These are phyloP conservation scores for Hydrozoanthus gracilis DNA, from an alignment of 92 coral and sea anemone genomes.

Conservation along the genomic window DNA sequence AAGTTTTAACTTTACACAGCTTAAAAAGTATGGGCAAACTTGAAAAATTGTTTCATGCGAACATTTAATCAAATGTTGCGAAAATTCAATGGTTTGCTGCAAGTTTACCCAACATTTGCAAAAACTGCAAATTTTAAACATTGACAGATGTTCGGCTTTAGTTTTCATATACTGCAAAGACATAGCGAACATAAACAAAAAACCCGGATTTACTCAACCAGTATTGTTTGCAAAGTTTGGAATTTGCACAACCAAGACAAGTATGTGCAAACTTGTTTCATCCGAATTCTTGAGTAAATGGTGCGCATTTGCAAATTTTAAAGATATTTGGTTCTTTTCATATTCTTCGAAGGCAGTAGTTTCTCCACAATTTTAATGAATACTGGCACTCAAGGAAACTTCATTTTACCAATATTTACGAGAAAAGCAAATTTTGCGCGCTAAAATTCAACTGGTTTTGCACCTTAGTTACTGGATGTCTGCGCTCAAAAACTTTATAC, in stretches of 20 bases:
- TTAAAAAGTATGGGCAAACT: no score
- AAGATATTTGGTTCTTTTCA: conserved; percentile 19
- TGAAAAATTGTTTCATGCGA: no score
- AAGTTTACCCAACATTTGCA: no score
- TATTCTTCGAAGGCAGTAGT: conserved; percentile 18
- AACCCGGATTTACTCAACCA: not conserved
- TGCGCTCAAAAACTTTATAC: not conserved
- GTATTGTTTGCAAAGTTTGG: no score
- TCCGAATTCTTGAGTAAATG: not conserved
- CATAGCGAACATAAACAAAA: not conserved
- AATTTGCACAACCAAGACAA: conserved; percentile 9
- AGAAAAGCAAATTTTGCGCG: not conserved
- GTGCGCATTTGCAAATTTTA: conserved; percentile 13
- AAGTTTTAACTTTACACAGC: no score
- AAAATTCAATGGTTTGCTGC: no score
- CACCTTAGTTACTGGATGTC: not conserved
- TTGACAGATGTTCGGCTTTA: no score
- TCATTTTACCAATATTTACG: conserved; percentile 1
- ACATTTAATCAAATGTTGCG: no score
- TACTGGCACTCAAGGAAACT: not conserved
- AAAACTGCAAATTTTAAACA: no score
- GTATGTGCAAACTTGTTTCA: conserved; percentile 15
- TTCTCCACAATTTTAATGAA: conserved; percentile 20
- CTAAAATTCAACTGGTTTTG: conserved; percentile 9
- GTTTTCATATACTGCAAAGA: no score